These are phyloP conservation scores for Haemorhous mexicanus DNA, from an alignment of 2,113 vertebrate genomes.

Conservation along the genomic window DNA sequence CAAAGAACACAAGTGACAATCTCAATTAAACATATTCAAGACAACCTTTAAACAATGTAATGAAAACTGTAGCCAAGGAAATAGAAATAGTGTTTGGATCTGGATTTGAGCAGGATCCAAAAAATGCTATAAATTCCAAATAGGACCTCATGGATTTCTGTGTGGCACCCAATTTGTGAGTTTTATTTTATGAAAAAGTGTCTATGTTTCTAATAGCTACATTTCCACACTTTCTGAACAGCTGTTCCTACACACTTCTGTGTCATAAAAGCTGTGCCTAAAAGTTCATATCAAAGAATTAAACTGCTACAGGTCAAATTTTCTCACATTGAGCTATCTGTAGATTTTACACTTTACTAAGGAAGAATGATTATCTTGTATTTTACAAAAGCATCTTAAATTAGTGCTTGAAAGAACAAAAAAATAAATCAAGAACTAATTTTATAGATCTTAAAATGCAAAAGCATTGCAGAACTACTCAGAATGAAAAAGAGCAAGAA, in stretches of 20 bases:
- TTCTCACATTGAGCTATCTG: neutral
- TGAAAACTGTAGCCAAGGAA: neutral
- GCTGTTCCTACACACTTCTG: neutral
- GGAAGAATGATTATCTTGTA: neutral
- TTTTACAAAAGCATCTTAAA: neutral
- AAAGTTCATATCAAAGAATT: neutral
- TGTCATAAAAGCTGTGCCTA: neutral
- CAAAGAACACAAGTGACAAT: neutral
- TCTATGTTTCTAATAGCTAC: neutral
- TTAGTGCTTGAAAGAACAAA: neutral
- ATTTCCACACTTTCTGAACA: neutral
- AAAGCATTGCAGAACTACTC: neutral
- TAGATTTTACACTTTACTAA: neutral
- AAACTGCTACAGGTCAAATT: neutral
- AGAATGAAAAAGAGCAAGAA: neutral
- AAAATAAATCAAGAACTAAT: neutral
- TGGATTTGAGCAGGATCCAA: neutral
- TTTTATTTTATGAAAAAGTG: neutral
- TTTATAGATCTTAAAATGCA: neutral
- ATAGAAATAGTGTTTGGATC: neutral
- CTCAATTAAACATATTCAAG: neutral
- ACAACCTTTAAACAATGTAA: neutral
- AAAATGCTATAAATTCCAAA: neutral
- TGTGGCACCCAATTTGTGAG: neutral
- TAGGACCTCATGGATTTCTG: fast-evolving